These are phyloP conservation scores for Hephaestus fuliginosus DNA, from an alignment of 2,797 vertebrate genomes.

Conservation along the genomic window DNA sequence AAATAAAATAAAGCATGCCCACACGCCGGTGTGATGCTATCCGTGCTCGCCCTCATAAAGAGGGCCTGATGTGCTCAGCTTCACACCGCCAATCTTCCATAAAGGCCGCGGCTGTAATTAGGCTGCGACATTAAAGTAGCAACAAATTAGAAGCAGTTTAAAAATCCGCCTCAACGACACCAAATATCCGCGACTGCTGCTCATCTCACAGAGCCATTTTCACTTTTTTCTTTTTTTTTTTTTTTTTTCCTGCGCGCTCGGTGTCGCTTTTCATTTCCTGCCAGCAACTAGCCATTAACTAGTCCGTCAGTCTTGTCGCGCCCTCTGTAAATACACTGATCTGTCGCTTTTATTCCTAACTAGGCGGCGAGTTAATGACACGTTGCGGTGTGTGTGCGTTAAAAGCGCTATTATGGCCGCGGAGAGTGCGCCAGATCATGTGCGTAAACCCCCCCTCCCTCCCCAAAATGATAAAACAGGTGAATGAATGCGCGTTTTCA, in stretches of 20 bases:
- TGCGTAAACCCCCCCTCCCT: neutral
- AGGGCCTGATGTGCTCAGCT: constrained; percentile 71
- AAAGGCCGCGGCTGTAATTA: constrained; percentile 81
- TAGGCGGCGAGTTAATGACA: constrained; percentile 65
- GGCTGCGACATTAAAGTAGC: constrained; percentile 75
- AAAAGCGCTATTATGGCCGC: constrained; percentile 26
- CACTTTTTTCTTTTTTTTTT: constrained; percentile 39
- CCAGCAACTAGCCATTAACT: constrained; percentile 63
- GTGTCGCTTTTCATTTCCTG: constrained; percentile 64
- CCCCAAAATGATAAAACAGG: neutral
- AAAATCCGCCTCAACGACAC: constrained; percentile 74
- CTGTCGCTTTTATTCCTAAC: constrained; percentile 66
- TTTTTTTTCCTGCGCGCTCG: neutral
- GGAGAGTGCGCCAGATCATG: neutral
- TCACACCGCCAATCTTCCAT: constrained; percentile 77
- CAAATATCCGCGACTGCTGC: constrained; percentile 66
- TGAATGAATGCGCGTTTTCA: neutral
- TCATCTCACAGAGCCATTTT: constrained; percentile 63
- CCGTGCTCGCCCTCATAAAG: constrained; percentile 72
- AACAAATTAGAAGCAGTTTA: constrained; percentile 85
- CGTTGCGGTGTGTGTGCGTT: constrained; percentile 28
- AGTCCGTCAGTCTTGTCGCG: constrained; percentile 51
- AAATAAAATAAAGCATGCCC: constrained; percentile 38
- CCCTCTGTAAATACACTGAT: constrained; percentile 48
- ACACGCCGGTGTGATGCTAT: constrained; percentile 70